Evolutionary conservation across 2,888 invertebrate species (phyloP).

Genomic region (Phrixothrix hirtus): DNA sequence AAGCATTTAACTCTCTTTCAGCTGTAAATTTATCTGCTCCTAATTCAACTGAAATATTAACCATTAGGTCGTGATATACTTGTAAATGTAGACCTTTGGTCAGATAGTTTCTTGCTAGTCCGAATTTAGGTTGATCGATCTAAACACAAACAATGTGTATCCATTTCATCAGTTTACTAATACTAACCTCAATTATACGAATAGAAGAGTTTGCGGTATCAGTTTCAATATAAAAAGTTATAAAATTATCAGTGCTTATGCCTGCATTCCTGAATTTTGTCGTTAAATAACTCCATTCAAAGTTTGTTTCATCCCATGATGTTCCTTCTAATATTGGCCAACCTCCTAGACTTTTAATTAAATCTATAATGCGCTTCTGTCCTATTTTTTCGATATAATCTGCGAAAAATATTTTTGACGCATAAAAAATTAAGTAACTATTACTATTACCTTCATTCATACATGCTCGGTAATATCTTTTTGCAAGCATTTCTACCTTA

Average conservation of each 20-base stretch:
- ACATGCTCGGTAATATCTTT: constrained; percentile 55
- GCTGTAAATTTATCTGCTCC: constrained; percentile 77
- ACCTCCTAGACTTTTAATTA: constrained; percentile 63
- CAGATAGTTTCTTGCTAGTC: constrained; percentile 82
- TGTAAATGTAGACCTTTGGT: constrained; percentile 82
- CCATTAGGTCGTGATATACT: constrained; percentile 84
- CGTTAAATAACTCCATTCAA: constrained; percentile 1
- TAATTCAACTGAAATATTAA: constrained; percentile 83
- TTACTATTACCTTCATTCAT: constrained; percentile 51
- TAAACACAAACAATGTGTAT: too few relatives aligned
- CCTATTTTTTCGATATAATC: constrained; percentile 64
- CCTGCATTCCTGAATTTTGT: constrained; percentile 15
- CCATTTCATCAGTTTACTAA: too few relatives aligned
- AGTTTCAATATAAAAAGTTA: constrained; percentile 20
- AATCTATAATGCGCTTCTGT: constrained; percentile 58
- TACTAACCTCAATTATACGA: constrained; percentile 24
- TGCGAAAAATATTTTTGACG: constrained; percentile 28
- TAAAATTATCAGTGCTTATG: constrained; percentile 20
- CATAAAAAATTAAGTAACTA: not conserved
- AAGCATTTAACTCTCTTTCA: constrained; percentile 71
- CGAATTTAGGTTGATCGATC: constrained; percentile 86
- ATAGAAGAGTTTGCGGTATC: constrained; percentile 33
- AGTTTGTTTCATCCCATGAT: not conserved
- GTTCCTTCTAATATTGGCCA: constrained; percentile 11
- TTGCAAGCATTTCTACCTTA: constrained; percentile 54